Evolutionary conservation across 2,888 invertebrate species (phyloP).

Genomic region (Xanthostigma xanthostigma): DNA sequence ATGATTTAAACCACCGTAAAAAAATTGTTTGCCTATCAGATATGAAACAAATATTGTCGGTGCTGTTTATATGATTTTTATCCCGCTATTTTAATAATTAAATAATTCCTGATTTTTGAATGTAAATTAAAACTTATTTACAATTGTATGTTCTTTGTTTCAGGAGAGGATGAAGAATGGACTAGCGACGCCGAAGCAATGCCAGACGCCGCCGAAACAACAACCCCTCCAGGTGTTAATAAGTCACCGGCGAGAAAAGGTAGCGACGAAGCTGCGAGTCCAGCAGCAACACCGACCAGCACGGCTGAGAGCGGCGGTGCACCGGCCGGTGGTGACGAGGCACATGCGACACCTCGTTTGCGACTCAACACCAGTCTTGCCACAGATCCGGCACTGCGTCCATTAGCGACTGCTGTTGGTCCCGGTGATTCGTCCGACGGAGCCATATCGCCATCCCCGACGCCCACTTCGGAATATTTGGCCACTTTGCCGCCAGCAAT

Average conservation of each 20-base stretch:
- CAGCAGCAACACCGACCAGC: conserved; percentile 44
- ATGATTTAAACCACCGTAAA: no score
- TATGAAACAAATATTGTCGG: no score
- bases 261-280: conserved; percentile 36
- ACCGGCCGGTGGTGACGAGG: conserved; percentile 18
- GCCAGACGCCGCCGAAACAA: conserved; percentile 14
- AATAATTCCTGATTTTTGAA: background rate
- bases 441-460: conserved; percentile 11
- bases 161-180: conserved; percentile 55
- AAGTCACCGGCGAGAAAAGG: conserved; percentile 18
- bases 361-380: conserved; percentile 66
- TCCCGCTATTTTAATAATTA: no score
- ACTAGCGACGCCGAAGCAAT: conserved; percentile 36
- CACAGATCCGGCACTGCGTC: conserved; percentile 66
- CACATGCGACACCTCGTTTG: conserved; percentile 39
- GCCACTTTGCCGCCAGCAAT: conserved; percentile 32
- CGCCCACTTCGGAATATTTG: conserved; percentile 29
- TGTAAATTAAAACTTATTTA: background rate
- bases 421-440: conserved; percentile 33
- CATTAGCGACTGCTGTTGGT: conserved; percentile 43
- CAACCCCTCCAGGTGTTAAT: conserved; percentile 4
- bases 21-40: no score
- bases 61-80: no score
- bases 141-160: conserved; percentile 20
- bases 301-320: conserved; percentile 22